Evolutionary conservation across 1,140 invertebrate species (phyloP).

Genomic region (Euwallacea fornicatus): DNA sequence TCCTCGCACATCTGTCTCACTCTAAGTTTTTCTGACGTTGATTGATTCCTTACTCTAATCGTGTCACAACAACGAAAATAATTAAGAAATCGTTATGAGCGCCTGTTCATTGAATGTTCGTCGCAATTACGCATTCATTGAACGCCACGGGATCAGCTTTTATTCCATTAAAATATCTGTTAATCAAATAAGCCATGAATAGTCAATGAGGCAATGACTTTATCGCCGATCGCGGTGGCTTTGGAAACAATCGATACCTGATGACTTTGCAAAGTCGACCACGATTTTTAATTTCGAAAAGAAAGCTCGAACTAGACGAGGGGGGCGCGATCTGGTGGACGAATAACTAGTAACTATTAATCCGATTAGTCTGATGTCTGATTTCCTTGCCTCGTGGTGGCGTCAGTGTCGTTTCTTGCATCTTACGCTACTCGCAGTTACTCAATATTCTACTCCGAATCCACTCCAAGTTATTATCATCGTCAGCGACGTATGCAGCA

Average conservation of each 20-base stretch:
- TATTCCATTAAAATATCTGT: conserved; percentile 48
- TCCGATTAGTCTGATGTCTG: background rate
- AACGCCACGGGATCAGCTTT: conserved; percentile 37
- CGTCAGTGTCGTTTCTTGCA: background rate
- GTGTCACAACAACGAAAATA: too few relatives aligned
- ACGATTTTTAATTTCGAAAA: conserved; percentile 40
- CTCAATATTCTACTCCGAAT: too few relatives aligned
- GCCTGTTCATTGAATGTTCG: conserved; percentile 21
- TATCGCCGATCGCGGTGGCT: conserved; percentile 45
- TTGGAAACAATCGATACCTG: conserved; percentile 44
- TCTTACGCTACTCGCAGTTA: too few relatives aligned
- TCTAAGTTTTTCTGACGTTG: too few relatives aligned
- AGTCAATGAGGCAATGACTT: conserved; percentile 43
- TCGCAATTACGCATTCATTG: conserved; percentile 38
- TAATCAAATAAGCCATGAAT: conserved; percentile 48
- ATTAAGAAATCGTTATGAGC: too few relatives aligned
- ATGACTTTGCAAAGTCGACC: conserved; percentile 42
- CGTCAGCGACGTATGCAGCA: background rate
- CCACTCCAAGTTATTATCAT: background rate
- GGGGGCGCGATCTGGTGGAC: background rate
- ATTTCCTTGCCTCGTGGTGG: background rate
- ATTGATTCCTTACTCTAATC: too few relatives aligned
- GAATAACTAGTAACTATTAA: background rate
- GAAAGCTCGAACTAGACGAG: conserved; percentile 32
- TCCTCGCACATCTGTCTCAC: too few relatives aligned